Evolutionary conservation across 2,888 invertebrate genomes (phyloP).

Genomic region (Vesta saturnalis): DNA sequence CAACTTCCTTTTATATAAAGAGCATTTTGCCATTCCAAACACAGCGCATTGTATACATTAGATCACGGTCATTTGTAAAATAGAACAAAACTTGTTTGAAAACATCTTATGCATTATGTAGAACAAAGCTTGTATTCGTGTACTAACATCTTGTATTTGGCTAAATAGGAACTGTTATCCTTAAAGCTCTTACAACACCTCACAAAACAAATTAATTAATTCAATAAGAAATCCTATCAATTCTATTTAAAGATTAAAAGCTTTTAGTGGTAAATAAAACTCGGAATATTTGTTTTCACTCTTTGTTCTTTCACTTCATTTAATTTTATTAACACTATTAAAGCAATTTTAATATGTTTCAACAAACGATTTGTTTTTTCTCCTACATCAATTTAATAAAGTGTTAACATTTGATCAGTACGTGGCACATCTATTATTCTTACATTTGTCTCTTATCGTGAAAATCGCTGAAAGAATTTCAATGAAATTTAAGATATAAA

Average conservation of each 20-base stretch:
- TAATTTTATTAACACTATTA: constrained; percentile 3
- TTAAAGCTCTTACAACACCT: constrained; percentile 5
- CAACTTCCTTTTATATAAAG: constrained; percentile 19
- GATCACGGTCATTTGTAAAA: constrained; percentile 34
- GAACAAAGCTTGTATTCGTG: constrained; percentile 29
- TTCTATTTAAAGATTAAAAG: constrained; percentile 20
- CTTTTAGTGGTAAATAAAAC: constrained; percentile 17
- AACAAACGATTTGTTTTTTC: not conserved
- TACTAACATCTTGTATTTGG: constrained; percentile 32
- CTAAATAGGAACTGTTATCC: constrained; percentile 16
- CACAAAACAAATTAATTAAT: constrained; percentile 24
- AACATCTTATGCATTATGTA: constrained; percentile 37
- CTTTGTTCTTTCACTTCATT: constrained; percentile 2
- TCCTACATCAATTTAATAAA: not conserved
- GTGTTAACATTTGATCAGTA: not conserved
- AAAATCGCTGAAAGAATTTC: not conserved
- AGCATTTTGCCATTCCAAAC: constrained; percentile 29
- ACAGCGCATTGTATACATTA: constrained; percentile 24
- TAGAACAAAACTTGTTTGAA: constrained; percentile 35
- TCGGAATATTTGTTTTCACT: not conserved
- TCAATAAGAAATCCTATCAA: constrained; percentile 8
- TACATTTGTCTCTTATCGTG: not conserved
- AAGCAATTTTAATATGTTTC: not conserved
- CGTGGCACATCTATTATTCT: not conserved
- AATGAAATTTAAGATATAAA: constrained; percentile 1